These are phyloP conservation scores for Rhopalosiphum nymphaeae DNA, from an alignment of 2,888 invertebrate genomes.

Conservation along the genomic window DNA sequence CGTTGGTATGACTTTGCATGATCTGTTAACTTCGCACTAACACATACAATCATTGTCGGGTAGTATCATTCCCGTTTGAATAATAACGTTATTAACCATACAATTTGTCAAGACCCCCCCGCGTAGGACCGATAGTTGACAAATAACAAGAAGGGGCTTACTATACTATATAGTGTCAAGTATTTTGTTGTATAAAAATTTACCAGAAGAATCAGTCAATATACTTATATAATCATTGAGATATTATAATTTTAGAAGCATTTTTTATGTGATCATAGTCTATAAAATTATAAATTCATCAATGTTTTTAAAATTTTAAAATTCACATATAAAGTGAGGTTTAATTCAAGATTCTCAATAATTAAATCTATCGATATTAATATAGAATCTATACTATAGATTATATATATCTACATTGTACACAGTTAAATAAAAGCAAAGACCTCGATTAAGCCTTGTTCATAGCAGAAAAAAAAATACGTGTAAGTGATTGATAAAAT, in stretches of 20 bases:
- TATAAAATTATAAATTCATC: neutral
- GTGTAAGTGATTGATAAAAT: neutral
- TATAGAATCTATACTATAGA: neutral
- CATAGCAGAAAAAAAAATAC: neutral
- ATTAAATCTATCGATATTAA: neutral
- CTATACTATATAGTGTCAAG: neutral
- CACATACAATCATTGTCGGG: constrained; percentile 40
- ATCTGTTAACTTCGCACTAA: constrained; percentile 46
- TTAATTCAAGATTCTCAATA: neutral
- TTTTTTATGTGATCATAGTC: neutral
- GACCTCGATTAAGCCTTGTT: neutral
- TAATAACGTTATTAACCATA: constrained; percentile 29
- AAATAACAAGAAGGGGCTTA: constrained; percentile 18
- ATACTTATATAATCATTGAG: neutral
- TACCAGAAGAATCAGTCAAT: neutral
- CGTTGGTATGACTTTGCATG: constrained; percentile 56
- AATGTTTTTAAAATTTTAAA: neutral
- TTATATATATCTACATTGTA: neutral
- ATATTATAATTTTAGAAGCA: neutral
- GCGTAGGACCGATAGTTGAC: neutral
- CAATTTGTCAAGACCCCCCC: neutral
- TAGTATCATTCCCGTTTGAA: constrained; percentile 37
- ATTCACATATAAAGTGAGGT: neutral
- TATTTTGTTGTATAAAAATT: neutral
- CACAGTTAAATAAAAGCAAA: neutral